phyloP scores from a whole-genome alignment of 2,113 vertebrate genomes.

The Festucalex cinctus region DNA sequence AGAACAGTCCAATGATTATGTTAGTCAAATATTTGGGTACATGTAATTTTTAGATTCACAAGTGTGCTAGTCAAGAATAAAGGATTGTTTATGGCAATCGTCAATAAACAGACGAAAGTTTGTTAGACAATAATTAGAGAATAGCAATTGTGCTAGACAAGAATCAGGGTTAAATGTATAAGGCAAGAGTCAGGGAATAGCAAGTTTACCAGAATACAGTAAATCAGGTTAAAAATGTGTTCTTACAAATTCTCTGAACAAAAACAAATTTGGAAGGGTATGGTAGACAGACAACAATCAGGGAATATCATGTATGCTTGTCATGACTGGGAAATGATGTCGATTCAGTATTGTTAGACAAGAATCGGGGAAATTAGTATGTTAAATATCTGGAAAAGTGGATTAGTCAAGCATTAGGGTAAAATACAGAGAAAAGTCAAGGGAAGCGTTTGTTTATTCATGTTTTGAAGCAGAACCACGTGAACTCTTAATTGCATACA shows the following conservation, averaged over 20 bases:
- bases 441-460: too few relatives aligned
- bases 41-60: too few relatives aligned
- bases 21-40: too few relatives aligned
- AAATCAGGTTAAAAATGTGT: neutral
- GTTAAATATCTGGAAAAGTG: neutral
- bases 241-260: too few relatives aligned
- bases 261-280: too few relatives aligned
- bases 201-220: neutral
- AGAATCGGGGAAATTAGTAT: neutral
- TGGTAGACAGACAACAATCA: neutral
- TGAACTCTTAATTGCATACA: too few relatives aligned
- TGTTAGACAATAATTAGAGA: neutral
- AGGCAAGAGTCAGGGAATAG: neutral
- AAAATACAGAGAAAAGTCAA: too few relatives aligned
- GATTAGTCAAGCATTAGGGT: neutral
- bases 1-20: too few relatives aligned
- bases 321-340: too few relatives aligned
- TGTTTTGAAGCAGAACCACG: too few relatives aligned
- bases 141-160: neutral
- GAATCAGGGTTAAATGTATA: neutral
- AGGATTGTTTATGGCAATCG: too few relatives aligned
- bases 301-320: neutral
- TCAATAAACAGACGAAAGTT: too few relatives aligned
- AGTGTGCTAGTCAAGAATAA: neutral
- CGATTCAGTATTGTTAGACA: neutral